Conservation (phyloP, 2,113 vertebrate genomes). For the Antennarius striatus region DNA sequence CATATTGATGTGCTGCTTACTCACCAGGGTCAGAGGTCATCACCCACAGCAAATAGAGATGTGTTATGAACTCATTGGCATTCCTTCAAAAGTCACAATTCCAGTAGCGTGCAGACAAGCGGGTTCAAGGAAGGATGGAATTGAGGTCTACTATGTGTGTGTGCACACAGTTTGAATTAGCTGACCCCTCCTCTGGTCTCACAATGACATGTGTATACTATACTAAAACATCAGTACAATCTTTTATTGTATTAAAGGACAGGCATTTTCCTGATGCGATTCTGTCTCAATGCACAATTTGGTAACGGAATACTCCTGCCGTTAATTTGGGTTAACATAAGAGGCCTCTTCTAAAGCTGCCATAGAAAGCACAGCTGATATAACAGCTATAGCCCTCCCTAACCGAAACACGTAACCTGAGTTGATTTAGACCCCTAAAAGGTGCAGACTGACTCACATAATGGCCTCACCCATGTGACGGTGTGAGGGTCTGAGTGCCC, state of each 20-base stretch:
- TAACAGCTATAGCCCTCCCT: background rate
- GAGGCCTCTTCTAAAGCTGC: too few species aligned
- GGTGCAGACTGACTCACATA: constrained; percentile 13
- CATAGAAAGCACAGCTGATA: background rate
- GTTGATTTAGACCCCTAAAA: constrained; percentile 10
- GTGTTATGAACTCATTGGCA: background rate
- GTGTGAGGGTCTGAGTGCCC: constrained; percentile 7
- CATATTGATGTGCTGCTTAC: constrained; percentile 57
- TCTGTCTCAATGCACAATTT: too few species aligned
- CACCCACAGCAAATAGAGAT: constrained; percentile 7
- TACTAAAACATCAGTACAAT: too few species aligned
- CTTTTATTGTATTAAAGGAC: too few species aligned
- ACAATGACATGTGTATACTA: background rate
- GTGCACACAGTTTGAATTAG: too few species aligned
- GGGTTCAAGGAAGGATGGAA: too few species aligned
- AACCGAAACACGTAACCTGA: background rate
- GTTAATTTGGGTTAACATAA: too few species aligned
- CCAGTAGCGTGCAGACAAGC: background rate
- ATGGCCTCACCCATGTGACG: constrained; percentile 19
- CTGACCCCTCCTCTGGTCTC: too few species aligned
- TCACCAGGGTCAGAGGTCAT: constrained; percentile 13
- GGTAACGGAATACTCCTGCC: too few species aligned
- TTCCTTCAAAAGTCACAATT: constrained; percentile 1
- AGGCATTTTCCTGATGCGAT: too few species aligned
- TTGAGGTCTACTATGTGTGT: too few species aligned